Evolutionary conservation across 1,140 invertebrate genomes (phyloP), one percentile per base, ranked within the genome.

Genomic region (Stegodyphus dumicola): DNA sequence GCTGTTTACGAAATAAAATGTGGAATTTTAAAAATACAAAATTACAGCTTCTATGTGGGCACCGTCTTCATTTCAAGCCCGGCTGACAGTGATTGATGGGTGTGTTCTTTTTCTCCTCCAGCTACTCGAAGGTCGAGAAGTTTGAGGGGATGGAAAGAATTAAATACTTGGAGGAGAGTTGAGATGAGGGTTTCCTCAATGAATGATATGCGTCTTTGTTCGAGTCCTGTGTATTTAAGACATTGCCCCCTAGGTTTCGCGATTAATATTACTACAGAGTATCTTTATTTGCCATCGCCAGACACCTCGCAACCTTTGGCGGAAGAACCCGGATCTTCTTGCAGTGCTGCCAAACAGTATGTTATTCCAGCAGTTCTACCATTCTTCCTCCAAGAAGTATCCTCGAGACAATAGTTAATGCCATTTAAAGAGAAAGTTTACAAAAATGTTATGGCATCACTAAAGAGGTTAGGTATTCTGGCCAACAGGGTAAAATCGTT

Each of bases 1-100:
- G 49, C 64, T 78, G 66, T 78, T 78, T 78, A 69, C 77, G 77
- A 78, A 78, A 78, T 69, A 78, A 78, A 78, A 78, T 65, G 66
- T 9, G 65, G 65, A 78, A 53, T 78, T 78, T 78, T 78, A 78
- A 78, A 69, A 69, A 71, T 69, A 78, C 77, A n/a, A 65, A 78
- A 78, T 78, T 78, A 78, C 77, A 77, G 75, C 75, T 78, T 67
- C 77, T 51, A 15, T 33, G 65, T 69, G 51, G 66, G 65, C 65
- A 60, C 15, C 9, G 56, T 60, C 56, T 60, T 60, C 56, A 60
- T 60, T 78, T 67, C 77, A 51, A 33, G 15, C 49, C 52, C 18
- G 66, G 64, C 65, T 78, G 77, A 78, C 77, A 69, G 13, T 78
- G 77, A 78, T 78, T 78, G 77, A 78, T 78, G 77, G 64, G 65